Conservation (phyloP, 2,888 invertebrate species). For the Drosophila fulvimacula region DNA sequence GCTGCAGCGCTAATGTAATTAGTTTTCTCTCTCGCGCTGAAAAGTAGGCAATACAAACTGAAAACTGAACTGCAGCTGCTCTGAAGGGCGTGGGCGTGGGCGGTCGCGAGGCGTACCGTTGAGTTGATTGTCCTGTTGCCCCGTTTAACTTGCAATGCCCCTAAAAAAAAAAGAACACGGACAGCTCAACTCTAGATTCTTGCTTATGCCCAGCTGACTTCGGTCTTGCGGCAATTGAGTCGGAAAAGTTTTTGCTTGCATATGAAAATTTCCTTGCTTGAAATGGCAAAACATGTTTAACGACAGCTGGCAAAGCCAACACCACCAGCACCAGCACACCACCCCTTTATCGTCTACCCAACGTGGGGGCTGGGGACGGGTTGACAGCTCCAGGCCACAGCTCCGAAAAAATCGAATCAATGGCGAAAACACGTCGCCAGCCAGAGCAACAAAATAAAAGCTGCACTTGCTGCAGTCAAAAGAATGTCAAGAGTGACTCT, state of each 20-base stretch:
- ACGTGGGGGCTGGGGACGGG: neutral
- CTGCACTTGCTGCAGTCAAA: conserved; percentile 32
- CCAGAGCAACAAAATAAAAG: conserved; percentile 38
- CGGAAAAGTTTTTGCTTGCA: neutral
- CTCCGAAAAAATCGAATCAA: conserved; percentile 40
- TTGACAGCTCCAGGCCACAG: neutral
- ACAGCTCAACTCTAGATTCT: neutral
- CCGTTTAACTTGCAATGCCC: conserved; percentile 5
- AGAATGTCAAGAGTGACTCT: conserved; percentile 41
- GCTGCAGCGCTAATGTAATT: conserved; percentile 56
- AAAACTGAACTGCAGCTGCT: neutral
- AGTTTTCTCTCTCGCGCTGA: conserved; percentile 35
- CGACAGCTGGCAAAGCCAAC: neutral
- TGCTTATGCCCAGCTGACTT: neutral
- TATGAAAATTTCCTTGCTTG: conserved; percentile 1
- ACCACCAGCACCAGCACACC: neutral
- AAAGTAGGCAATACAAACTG: conserved; percentile 30
- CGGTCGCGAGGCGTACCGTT: neutral
- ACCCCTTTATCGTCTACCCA: neutral
- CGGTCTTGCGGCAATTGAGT: conserved; percentile 1
- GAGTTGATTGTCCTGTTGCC: conserved; percentile 10
- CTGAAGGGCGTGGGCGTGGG: neutral
- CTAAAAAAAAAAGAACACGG: neutral
- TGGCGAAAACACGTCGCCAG: conserved; percentile 32
- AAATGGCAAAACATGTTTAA: neutral